A percentile compares a stretch with the other conserved stretches of the same genome.
Conservation (phyloP, 2,113 vertebrate species). For the Dasyornis broadbenti region DNA sequence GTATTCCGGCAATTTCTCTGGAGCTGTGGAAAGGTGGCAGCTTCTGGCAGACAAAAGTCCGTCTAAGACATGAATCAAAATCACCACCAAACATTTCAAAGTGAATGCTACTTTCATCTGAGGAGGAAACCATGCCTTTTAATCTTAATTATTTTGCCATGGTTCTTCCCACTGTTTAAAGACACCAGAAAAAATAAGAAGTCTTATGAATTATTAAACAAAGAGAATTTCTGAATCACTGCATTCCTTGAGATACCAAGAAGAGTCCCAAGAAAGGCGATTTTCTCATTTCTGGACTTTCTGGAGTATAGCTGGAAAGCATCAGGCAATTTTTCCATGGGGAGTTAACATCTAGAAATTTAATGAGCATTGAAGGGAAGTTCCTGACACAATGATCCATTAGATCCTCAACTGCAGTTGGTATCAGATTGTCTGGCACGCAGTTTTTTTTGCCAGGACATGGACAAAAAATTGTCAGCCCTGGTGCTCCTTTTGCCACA, state of each 20-base stretch:
- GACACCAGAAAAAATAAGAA: not conserved
- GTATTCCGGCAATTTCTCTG: not conserved
- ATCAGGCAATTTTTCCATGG: not conserved
- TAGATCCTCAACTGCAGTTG: not conserved
- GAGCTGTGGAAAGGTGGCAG: not conserved
- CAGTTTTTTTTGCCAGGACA: not conserved
- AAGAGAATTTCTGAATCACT: not conserved
- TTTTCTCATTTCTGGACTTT: not conserved
- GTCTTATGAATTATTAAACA: not conserved
- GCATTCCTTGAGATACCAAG: not conserved
- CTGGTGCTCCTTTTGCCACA: not conserved
- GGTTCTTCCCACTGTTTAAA: not conserved
- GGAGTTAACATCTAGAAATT: not conserved
- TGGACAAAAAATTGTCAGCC: not conserved
- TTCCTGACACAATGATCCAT: not conserved
- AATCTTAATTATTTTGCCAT: not conserved
- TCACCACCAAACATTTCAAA: not conserved
- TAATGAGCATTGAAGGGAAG: not conserved
- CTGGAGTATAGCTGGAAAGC: not conserved
- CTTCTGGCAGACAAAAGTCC: not conserved
- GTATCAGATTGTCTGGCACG: not conserved
- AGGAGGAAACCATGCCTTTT: not conserved
- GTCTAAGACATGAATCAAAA: not conserved
- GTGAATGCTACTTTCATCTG: not conserved
- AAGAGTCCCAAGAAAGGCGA: not conserved